These are phyloP conservation scores for Leptodactylus fuscus DNA, from an alignment of 2,113 vertebrate species.

Conservation along the genomic window DNA sequence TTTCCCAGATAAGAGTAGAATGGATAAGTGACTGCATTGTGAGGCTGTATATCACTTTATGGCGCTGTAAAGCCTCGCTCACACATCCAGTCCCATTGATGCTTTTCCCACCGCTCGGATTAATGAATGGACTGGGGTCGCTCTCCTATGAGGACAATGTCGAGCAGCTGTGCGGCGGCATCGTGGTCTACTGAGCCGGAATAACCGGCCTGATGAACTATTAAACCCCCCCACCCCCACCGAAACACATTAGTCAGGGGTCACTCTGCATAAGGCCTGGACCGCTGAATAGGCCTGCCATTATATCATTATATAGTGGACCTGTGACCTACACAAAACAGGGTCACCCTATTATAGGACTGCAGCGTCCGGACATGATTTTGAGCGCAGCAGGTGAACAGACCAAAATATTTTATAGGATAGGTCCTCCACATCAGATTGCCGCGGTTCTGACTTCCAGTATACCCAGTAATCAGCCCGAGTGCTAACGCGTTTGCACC, in stretches of 20 bases:
- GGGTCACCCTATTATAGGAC: not conserved
- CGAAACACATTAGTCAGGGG: conserved; percentile 3
- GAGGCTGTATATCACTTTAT: not conserved
- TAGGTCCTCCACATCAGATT: no score
- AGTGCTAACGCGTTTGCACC: no score
- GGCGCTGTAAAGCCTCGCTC: conserved; percentile 51
- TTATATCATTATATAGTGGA: not conserved
- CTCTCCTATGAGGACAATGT: not conserved
- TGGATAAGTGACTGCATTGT: not conserved
- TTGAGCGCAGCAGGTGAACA: no score
- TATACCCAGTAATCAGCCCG: no score
- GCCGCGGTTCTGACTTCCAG: no score
- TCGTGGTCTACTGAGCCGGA: conserved; percentile 60
- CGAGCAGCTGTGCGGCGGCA: conserved; percentile 62
- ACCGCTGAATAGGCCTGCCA: not conserved
- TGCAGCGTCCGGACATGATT: no score
- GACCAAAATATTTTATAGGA: no score
- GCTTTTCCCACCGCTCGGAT: conserved; percentile 58
- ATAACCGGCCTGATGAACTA: conserved; percentile 59
- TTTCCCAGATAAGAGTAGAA: not conserved
- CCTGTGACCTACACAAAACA: not conserved
- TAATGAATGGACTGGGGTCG: conserved; percentile 48
- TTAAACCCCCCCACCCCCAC: not conserved
- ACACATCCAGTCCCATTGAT: conserved; percentile 60
- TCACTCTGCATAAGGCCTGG: not conserved